These are phyloP conservation scores for Rhyacichthys aspro DNA, from an alignment of 2,797 vertebrate genomes.

Conservation along the genomic window DNA sequence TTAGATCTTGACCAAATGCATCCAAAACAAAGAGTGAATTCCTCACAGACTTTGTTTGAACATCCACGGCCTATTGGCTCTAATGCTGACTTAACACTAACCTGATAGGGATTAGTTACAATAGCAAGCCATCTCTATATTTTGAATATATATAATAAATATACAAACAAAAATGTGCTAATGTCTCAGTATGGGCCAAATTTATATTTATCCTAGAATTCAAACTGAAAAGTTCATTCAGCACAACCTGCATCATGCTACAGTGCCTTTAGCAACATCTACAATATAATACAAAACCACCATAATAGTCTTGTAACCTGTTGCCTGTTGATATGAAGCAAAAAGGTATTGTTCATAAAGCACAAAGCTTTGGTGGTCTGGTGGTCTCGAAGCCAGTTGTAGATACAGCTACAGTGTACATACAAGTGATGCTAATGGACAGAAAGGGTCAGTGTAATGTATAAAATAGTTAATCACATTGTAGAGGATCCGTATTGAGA, in stretches of 20 bases:
- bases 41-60: neutral
- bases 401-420: neutral
- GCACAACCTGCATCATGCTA: too few relatives aligned
- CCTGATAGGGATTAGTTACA: slow-evolving; percentile 2
- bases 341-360: too few relatives aligned
- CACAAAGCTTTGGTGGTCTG: too few relatives aligned
- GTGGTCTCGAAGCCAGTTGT: neutral
- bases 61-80: neutral
- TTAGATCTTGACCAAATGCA: neutral
- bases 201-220: too few relatives aligned
- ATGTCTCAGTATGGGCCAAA: too few relatives aligned
- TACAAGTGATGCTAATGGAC: neutral
- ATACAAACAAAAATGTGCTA: neutral
- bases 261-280: too few relatives aligned
- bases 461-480: neutral
- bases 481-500: too few relatives aligned
- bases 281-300: too few relatives aligned
- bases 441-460: neutral
- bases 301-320: too few relatives aligned
- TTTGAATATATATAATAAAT: neutral
- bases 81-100: neutral
- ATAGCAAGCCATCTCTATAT: neutral
- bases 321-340: too few relatives aligned
- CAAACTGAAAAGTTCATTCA: too few relatives aligned
- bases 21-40: neutral